Conservation (phyloP, 2,797 vertebrate species). For the Anguilla megastoma region DNA sequence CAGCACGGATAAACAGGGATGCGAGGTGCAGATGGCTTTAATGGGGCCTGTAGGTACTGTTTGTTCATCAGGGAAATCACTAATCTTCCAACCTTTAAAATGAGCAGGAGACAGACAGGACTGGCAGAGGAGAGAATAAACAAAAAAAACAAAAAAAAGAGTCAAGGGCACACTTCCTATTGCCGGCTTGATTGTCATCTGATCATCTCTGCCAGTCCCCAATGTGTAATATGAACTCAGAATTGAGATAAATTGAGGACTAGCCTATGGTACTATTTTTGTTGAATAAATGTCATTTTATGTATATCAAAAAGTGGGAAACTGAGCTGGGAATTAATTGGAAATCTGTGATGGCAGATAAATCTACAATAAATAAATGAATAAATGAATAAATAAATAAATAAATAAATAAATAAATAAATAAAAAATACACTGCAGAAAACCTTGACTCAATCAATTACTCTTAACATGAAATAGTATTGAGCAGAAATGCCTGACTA, state of each 20-base stretch:
- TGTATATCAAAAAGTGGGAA: background rate
- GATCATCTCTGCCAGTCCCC: slow-evolving; percentile 41
- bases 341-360: background rate
- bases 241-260: slow-evolving; percentile 36
- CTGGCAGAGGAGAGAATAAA: slow-evolving; percentile 24
- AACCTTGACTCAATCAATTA: slow-evolving; percentile 56
- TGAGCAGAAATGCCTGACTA: slow-evolving; percentile 49
- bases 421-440: slow-evolving; percentile 3
- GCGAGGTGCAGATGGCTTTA: slow-evolving; percentile 69
- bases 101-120: slow-evolving; percentile 51
- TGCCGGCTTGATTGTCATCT: slow-evolving; percentile 44
- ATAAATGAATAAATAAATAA: background rate
- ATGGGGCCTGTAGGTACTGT: slow-evolving; percentile 66
- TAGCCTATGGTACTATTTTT: slow-evolving; percentile 17
- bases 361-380: background rate
- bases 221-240: slow-evolving; percentile 42
- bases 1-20: slow-evolving; percentile 56
- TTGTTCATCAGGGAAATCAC: slow-evolving; percentile 68
- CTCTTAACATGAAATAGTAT: slow-evolving; percentile 60
- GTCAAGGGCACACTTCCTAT: slow-evolving; percentile 47
- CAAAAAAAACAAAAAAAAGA: background rate
- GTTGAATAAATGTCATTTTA: slow-evolving; percentile 17
- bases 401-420: background rate
- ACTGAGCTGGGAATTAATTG: slow-evolving; percentile 11
- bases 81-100: slow-evolving; percentile 62